A percentile compares a stretch with the other conserved stretches of the same genome.
Conservation (phyloP, 2,113 vertebrate species). For the Rhinopomastus cyanomelas region DNA sequence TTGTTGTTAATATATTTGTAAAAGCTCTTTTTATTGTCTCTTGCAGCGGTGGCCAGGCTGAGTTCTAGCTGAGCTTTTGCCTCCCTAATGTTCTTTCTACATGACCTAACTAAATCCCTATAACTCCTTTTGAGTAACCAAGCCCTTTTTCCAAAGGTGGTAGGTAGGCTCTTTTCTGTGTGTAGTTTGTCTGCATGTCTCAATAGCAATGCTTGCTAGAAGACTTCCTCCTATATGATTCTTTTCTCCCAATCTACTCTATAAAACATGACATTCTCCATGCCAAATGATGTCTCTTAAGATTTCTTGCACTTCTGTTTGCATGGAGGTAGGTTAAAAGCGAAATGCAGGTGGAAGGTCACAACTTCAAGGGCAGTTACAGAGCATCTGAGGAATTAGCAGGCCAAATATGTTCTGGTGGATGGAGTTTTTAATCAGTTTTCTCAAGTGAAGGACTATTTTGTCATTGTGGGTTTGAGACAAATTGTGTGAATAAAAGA, state of each 20-base stretch:
- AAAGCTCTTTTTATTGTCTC: too few species aligned
- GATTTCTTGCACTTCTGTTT: not conserved
- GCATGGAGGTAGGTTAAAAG: not conserved
- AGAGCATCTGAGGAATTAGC: not conserved
- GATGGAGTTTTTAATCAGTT: not conserved
- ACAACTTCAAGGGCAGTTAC: not conserved
- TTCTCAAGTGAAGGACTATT: not conserved
- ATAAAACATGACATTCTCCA: not conserved
- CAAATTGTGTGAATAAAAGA: not conserved
- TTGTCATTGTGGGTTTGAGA: not conserved
- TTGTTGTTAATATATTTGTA: too few species aligned
- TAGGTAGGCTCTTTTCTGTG: not conserved
- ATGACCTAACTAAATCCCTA: too few species aligned
- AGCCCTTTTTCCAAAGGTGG: too few species aligned
- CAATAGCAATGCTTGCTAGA: not conserved
- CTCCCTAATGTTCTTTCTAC: too few species aligned
- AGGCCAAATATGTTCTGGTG: not conserved
- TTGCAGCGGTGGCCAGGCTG: too few species aligned
- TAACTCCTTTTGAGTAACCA: too few species aligned
- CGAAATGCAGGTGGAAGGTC: not conserved
- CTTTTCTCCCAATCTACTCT: not conserved
- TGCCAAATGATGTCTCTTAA: not conserved
- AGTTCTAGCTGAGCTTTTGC: too few species aligned
- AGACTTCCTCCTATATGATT: not conserved
- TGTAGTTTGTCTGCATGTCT: not conserved